Evolutionary conservation across 53 echinoderm and acorn worm genomes (phyloP).

Genomic region (Zoroaster sp.): DNA sequence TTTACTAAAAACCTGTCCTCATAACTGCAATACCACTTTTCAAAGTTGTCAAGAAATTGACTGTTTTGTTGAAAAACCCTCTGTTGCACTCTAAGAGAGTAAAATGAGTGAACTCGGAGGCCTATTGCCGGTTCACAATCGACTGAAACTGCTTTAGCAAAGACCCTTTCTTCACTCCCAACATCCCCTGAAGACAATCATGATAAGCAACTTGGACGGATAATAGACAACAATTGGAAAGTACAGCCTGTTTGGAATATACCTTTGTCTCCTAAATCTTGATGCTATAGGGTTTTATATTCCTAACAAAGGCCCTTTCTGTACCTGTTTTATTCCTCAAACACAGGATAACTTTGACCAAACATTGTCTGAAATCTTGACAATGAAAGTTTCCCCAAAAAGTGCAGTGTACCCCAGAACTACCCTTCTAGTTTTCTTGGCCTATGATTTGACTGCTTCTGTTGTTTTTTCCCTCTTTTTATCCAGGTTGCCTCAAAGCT

Average conservation of each 20-base stretch:
- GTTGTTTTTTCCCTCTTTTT: neutral
- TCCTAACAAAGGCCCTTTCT: neutral
- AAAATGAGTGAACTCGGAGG: neutral
- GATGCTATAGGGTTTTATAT: neutral
- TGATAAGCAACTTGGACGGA: neutral
- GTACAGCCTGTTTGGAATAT: neutral
- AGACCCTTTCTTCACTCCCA: neutral
- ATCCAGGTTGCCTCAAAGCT: neutral
- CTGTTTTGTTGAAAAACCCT: neutral
- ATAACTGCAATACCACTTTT: too few species aligned
- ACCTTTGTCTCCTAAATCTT: neutral
- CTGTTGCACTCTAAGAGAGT: neutral
- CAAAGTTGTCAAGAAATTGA: neutral
- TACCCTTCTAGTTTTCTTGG: neutral
- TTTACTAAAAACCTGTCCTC: too few species aligned
- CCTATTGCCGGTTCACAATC: neutral
- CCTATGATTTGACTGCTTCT: neutral
- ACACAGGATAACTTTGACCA: neutral
- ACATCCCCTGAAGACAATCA: neutral
- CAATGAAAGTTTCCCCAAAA: neutral
- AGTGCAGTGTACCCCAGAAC: constrained; percentile 26
- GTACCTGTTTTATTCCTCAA: neutral
- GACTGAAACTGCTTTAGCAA: neutral
- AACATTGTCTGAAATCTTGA: neutral
- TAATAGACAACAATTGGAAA: neutral